A percentile compares a stretch with the other conserved stretches of the same genome.
phyloP scores from a whole-genome alignment of 2,797 vertebrate genomes.

The Bufotes viridis region DNA sequence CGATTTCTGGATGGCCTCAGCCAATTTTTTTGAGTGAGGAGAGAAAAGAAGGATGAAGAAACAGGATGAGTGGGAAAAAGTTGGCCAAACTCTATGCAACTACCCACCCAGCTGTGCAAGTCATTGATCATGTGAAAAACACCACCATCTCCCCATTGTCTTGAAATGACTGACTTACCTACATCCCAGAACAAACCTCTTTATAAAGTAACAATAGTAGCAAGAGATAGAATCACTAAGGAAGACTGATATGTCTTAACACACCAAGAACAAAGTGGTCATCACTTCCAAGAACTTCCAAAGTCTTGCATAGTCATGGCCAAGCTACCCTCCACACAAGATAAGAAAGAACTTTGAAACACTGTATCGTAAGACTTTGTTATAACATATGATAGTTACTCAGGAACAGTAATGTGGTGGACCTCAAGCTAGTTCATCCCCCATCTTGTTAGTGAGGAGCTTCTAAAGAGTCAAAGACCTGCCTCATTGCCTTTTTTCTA shows the following conservation, averaged over 20 bases:
- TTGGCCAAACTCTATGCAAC: neutral
- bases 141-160: neutral
- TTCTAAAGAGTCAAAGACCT: too few relatives aligned
- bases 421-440: too few relatives aligned
- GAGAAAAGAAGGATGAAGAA: neutral
- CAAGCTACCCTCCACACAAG: neutral
- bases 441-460: too few relatives aligned
- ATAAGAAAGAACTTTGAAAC: neutral
- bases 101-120: neutral
- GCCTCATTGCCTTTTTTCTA: too few relatives aligned
- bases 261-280: neutral
- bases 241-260: neutral
- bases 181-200: neutral
- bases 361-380: neutral
- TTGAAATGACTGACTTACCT: neutral
- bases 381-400: neutral
- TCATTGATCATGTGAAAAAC: neutral
- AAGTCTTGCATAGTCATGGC: neutral
- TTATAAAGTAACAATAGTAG: neutral
- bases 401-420: neutral
- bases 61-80: neutral
- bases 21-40: neutral
- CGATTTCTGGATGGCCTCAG: neutral
- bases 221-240: neutral
- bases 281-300: neutral